Base-by-base conservation (phyloP, 2,888 invertebrate genomes). In the Cenopis cana region DNA sequence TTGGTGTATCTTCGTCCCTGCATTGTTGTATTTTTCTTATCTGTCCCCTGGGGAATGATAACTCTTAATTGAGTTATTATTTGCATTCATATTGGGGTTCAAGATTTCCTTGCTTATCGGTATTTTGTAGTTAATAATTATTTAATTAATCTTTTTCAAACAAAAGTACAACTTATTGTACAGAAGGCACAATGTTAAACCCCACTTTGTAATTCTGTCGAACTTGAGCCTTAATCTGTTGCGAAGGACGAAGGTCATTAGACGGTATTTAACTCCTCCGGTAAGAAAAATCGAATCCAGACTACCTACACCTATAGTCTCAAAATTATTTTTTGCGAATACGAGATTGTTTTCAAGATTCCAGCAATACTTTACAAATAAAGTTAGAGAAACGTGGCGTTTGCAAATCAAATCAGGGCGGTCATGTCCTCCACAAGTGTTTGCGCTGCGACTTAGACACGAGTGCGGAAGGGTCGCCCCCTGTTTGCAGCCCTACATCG, bases 51-150 rank as follows among this genome's bases (percentile, higher is more conserved):
- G 88, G 89, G 83, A 83, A 83, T 85, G 85, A 87, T 88, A 86
- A 85, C 83, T 77, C 85, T 83, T 91, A 92, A 92, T 92, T 90
- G 88, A 91, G 90, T 91, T 91, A 91, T 91, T 90, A 89, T 82
- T 83, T 80, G 81, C 88, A 85, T 87, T 89, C 87, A 86, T 87
- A 56, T 81, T 84, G 76, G 74, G 82, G 82, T 66, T 18, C 8
- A 33, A 6, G 62, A 36, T 41, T 14, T 46, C 24, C 14, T 62
- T 49, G 61, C 20, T 64, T 1, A 49, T 38, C 20, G 9, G 18
- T 52, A 18, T 69, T 36, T 70, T 72, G 69, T 65, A 54, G 24
- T 24, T 1, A 14, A n/a, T 56, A 17, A 18, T 33, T 20, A 38
- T 52, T 52, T 4, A 2, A n/a, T n/a, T n/a, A n/a, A n/a, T n/a